phyloP scores from a whole-genome alignment of 2,113 vertebrate genomes.

The Struthidea cinerea region DNA sequence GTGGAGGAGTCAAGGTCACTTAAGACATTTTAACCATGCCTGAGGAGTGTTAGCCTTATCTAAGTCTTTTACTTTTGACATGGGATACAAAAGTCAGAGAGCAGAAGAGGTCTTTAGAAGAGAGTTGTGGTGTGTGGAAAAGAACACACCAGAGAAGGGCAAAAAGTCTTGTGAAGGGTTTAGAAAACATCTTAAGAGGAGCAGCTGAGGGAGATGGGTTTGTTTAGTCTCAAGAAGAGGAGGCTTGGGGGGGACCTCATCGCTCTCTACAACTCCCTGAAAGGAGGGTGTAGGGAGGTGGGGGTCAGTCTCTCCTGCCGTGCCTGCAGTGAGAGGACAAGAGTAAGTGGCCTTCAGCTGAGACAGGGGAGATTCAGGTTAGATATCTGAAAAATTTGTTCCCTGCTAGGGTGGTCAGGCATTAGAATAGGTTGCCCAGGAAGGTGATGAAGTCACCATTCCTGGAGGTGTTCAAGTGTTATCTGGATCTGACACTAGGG shows the following conservation, averaged over 20 bases:
- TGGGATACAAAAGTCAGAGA: neutral
- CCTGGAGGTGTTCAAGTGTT: neutral
- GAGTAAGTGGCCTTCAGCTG: neutral
- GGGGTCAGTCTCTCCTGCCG: neutral
- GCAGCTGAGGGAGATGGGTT: neutral
- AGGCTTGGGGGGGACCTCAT: neutral
- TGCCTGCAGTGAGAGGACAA: neutral
- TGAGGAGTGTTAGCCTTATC: neutral
- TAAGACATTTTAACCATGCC: neutral
- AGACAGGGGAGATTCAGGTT: neutral
- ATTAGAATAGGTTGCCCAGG: neutral
- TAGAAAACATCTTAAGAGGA: neutral
- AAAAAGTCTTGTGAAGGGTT: neutral
- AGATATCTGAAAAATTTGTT: neutral
- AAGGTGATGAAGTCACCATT: neutral
- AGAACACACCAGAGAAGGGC: neutral
- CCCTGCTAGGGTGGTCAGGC: neutral
- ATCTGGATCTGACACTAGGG: neutral
- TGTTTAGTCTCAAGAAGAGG: neutral
- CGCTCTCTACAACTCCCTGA: rapidly evolving
- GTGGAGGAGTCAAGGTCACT: neutral
- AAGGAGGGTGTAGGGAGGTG: neutral
- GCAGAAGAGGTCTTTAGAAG: neutral
- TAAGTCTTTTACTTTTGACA: neutral
- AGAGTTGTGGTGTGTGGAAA: neutral